Evolutionary conservation across 2,888 invertebrate genomes (phyloP), one percentile per base, ranked within the genome.

Genomic region (Eilema griseolum): DNA sequence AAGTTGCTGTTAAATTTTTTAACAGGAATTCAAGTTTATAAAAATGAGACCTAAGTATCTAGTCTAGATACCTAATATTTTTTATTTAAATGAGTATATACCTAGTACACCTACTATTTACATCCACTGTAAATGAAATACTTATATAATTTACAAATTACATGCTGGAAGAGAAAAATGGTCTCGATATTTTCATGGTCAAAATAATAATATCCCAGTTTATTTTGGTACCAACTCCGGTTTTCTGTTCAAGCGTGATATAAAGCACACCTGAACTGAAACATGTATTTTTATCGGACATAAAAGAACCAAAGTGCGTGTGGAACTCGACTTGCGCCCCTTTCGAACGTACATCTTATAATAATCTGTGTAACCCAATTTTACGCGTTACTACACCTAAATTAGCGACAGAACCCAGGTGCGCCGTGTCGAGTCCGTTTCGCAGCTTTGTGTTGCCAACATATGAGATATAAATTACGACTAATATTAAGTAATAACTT

Each of bases 391-490:
- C 76, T 77, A 78, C 74, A 67, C 80, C 72, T 82, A 79, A 83
- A 83, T 83, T 83, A 78, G 72, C 74, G 71, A 78, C 70, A 71
- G 73, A 78, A 80, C 79, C 83, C 83, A 81, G 81, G 83, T 83
- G 83, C 61, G 72, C 73, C 68, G 71, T 71, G 65, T 74, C 74
- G 76, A 81, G 80, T 85, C 80, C 79, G 79, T 79, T 77, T 73
- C 77, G 67, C 61, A 79, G 82, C 79, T 82, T 76, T 77, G 70
- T 79, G 75, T 77, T 80, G 72, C 81, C 78, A 73, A 65, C 57
- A 28, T 26, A 41, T 63, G 8, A 16, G 26, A 46, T 46, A 10
- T 24, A 62, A 37, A 37, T 63, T 26, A 11, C 16, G 16, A 64
- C n/a, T 37, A 52, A 41, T 28, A 8, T 4, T 41, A 20, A 23